A percentile compares a stretch with the other conserved stretches of the same genome.
phyloP scores from a whole-genome alignment of 2,888 invertebrate species.

The Synanthedon tipuliformis region DNA sequence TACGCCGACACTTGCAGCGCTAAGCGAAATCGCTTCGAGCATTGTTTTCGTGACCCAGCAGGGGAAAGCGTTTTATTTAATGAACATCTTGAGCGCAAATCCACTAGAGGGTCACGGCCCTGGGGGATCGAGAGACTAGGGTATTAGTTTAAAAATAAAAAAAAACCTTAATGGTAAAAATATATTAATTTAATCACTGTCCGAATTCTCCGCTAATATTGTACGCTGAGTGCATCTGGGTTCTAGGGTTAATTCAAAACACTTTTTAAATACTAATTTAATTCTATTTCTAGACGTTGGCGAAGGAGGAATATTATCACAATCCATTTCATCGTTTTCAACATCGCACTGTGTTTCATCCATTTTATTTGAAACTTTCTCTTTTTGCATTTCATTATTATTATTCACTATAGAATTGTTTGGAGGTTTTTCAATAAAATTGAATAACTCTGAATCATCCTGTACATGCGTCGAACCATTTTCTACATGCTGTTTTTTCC shows the following conservation, averaged over 20 bases:
- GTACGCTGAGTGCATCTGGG: constrained; percentile 69
- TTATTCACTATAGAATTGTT: constrained; percentile 14
- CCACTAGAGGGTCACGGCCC: too few relatives aligned
- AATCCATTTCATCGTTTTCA: constrained; percentile 27
- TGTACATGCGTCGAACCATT: constrained; percentile 48
- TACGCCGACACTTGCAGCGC: too few relatives aligned
- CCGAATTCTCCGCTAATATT: constrained; percentile 79
- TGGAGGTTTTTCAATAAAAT: constrained; percentile 55
- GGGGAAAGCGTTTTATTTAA: too few relatives aligned
- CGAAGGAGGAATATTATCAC: constrained; percentile 69
- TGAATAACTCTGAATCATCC: constrained; percentile 62
- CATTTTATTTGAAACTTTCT: constrained; percentile 12
- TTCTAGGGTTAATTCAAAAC: constrained; percentile 80
- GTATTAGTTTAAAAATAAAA: too few relatives aligned
- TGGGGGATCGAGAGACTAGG: too few relatives aligned
- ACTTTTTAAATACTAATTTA: constrained; percentile 76
- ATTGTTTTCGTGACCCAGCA: too few relatives aligned
- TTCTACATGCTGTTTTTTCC: constrained; percentile 44
- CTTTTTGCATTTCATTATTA: constrained; percentile 9
- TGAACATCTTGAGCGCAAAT: too few relatives aligned
- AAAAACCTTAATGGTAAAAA: too few relatives aligned
- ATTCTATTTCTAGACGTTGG: constrained; percentile 72
- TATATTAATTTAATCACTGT: constrained; percentile 57
- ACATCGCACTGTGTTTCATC: constrained; percentile 8
- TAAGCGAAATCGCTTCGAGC: too few relatives aligned